Base-by-base conservation (phyloP, 2,888 invertebrate species). In the Caenorhabditis imperialis region DNA sequence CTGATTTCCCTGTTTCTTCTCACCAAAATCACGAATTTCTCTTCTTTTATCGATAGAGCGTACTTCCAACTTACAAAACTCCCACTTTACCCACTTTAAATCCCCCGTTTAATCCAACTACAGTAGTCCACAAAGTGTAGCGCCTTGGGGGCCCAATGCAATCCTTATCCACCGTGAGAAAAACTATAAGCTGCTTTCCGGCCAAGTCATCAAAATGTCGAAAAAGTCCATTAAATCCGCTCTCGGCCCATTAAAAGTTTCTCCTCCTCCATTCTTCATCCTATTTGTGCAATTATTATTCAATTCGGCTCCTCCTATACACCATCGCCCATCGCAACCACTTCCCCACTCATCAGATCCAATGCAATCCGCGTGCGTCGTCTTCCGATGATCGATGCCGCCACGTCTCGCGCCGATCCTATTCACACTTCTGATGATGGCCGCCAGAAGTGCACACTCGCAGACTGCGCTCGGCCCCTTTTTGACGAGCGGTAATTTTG, bases 401-500 rank as follows among this genome's bases (percentile, higher is more conserved):
- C 51, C 2, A 38, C 44, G 54, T 22, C 58, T 51, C 35, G 33
- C 58, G 58, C 37, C 47, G 33, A 44, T 51, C 6, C 48, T 53
- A 57, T 57, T 57, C 55, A 42, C 27, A 44, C 50, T 65, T 42
- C 51, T 58, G 12, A 6, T 40, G 5, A 40, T 40, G 25, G 5
- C 40, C 14, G 42, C 38, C 12, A 20, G n/a, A 54, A 37, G 67
- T 37, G 45, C 33, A 37, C 47, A 38, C 38, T 58, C 58, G 16
- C 67, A 69, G 47, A 69, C 58, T 40, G 53, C 61, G 5, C 58
- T 54, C 25, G 72, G 72, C 25, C 72, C 72, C 5, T 72, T 72
- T 53, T 30, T 65, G 18, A 72, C 63, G 42, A 72, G 72, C 58
- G 72, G 72, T 72, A 72, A 30, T 20, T n/a, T n/a, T n/a, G n/a